Evolutionary conservation across 2,113 vertebrate species (phyloP).

Genomic region (Caranx melampygus): DNA sequence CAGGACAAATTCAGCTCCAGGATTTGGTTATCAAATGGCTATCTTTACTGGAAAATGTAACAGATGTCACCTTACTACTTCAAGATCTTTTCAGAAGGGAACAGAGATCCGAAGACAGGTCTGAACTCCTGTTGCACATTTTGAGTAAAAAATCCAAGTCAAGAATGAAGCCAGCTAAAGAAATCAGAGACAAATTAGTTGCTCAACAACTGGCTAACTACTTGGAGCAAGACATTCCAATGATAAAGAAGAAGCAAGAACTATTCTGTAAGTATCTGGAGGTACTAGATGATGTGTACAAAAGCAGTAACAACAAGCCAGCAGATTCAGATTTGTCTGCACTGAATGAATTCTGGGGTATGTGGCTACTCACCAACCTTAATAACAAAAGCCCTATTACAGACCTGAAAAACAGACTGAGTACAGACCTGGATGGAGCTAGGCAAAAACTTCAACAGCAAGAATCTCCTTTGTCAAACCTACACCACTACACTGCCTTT

Average conservation of each 20-base stretch:
- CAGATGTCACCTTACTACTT: accelerated
- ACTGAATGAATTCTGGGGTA: conserved; percentile 77
- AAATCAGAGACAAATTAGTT: conserved; percentile 39
- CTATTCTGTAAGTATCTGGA: conserved; percentile 68
- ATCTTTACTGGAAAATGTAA: background rate
- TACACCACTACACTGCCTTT: conserved; percentile 66
- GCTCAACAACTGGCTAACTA: conserved; percentile 12
- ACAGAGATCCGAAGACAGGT: background rate
- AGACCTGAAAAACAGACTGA: conserved; percentile 30
- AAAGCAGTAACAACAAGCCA: conserved; percentile 26
- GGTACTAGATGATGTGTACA: conserved; percentile 35
- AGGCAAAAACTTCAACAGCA: conserved; percentile 26
- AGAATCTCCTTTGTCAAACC: conserved; percentile 62
- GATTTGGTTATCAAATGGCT: accelerated
- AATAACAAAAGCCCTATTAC: conserved; percentile 4
- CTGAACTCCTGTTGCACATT: background rate
- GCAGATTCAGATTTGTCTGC: conserved; percentile 53
- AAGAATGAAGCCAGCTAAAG: conserved; percentile 36
- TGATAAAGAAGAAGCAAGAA: conserved; percentile 49
- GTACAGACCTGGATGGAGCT: conserved; percentile 23
- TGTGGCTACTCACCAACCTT: conserved; percentile 71
- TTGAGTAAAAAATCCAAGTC: background rate
- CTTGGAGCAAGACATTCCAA: conserved; percentile 47
- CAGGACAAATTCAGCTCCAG: background rate
- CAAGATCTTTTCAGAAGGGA: background rate